phyloP scores from a whole-genome alignment of 2,113 vertebrate species.

The Crotalus horridus region DNA sequence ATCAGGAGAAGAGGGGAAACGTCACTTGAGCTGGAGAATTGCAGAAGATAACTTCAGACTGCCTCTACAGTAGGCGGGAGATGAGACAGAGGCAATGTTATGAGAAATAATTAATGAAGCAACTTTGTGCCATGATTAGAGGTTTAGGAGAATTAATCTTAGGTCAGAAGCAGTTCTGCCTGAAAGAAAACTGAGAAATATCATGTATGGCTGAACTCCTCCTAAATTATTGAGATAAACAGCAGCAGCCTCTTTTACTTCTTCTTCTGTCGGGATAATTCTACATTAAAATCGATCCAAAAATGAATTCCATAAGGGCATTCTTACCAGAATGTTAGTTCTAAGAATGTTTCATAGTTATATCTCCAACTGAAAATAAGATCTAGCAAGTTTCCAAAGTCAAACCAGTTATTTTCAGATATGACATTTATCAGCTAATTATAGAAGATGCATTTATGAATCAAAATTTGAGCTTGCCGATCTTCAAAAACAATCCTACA shows the following conservation, averaged over 20 bases:
- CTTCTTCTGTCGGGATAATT: constrained; percentile 2
- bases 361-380: not conserved
- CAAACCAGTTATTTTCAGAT: not conserved
- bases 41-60: not conserved
- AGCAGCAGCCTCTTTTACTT: not conserved
- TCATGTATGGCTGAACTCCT: not conserved
- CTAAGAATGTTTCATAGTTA: not conserved
- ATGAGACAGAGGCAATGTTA: not conserved
- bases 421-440: constrained; percentile 4
- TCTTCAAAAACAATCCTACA: constrained; percentile 9
- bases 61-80: not conserved
- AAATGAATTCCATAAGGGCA: not conserved
- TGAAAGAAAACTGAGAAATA: not conserved
- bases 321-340: not conserved
- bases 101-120: not conserved
- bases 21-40: not conserved
- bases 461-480: not conserved
- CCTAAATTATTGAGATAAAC: not conserved
- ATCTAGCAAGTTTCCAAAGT: not conserved
- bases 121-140: not conserved
- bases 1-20: not conserved
- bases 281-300: not conserved
- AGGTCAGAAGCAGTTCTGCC: not conserved
- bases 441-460: not conserved
- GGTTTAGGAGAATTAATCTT: not conserved